Evolutionary conservation across 2,888 invertebrate genomes (phyloP).

Genomic region (Drosophila mulleri): DNA sequence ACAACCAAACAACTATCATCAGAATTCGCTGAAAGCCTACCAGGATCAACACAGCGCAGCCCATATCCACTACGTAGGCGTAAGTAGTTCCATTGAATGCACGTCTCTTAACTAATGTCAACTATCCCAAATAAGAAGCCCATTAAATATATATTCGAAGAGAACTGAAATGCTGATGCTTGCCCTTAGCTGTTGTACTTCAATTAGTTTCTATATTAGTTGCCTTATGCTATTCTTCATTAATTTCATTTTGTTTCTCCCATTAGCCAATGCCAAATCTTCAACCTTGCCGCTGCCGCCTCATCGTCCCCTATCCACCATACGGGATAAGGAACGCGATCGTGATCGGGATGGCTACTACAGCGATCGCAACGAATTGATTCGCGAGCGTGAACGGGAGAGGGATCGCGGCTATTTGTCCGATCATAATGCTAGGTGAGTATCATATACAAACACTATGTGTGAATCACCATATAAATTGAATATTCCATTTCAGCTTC

Average conservation of each 20-base stretch:
- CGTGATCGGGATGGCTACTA: constrained; percentile 94
- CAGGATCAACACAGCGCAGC: constrained; percentile 93
- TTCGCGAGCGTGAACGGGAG: constrained; percentile 91
- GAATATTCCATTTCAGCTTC: constrained; percentile 43
- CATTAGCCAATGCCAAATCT: constrained; percentile 90
- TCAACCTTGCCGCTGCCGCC: constrained; percentile 93
- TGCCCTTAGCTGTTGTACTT: constrained; percentile 33
- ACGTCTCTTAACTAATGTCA: constrained; percentile 46
- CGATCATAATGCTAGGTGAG: constrained; percentile 91
- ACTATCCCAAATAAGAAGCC: constrained; percentile 11
- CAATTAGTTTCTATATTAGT: constrained; percentile 16
- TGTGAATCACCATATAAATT: not conserved
- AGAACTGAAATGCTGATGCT: constrained; percentile 24
- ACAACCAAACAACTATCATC: constrained; percentile 70
- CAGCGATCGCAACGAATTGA: constrained; percentile 94
- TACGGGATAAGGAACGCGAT: constrained; percentile 87
- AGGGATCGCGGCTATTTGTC: constrained; percentile 91
- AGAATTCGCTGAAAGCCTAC: constrained; percentile 95
- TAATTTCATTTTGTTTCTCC: not conserved
- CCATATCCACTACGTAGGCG: constrained; percentile 94
- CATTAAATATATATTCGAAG: constrained; percentile 7
- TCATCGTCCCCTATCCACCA: constrained; percentile 87
- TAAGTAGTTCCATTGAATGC: constrained; percentile 87
- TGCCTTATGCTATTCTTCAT: not conserved
- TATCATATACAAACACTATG: fast-evolving